Conservation (phyloP, 2,888 invertebrate species). For the Apocheima hispidaria region DNA sequence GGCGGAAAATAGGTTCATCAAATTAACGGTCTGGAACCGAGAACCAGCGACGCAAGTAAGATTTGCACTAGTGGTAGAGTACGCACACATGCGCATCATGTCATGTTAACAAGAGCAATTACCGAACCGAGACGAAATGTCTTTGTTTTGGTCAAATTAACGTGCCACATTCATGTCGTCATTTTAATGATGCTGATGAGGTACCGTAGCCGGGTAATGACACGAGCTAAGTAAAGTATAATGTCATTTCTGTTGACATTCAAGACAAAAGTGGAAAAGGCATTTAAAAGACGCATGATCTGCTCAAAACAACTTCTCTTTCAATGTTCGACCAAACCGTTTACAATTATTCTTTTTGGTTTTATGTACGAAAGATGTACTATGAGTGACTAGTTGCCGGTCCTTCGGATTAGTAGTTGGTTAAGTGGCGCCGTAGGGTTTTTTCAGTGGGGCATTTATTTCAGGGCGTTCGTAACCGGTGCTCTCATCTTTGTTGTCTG, state of each 20-base stretch:
- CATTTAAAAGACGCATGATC: slow-evolving; percentile 16
- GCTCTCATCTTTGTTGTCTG: slow-evolving; percentile 36
- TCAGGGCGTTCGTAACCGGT: slow-evolving; percentile 6
- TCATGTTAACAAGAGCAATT: slow-evolving; percentile 54
- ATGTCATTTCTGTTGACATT: slow-evolving; percentile 20
- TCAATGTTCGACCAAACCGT: too few relatives aligned
- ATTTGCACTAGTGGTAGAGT: slow-evolving; percentile 61
- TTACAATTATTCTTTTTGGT: too few relatives aligned
- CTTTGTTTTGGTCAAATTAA: slow-evolving; percentile 56
- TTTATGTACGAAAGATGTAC: neutral
- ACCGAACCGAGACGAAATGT: slow-evolving; percentile 61
- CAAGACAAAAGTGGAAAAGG: slow-evolving; percentile 12
- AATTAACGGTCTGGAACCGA: slow-evolving; percentile 75
- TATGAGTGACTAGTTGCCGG: too few relatives aligned
- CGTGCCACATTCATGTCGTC: slow-evolving; percentile 47
- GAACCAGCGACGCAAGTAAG: slow-evolving; percentile 53
- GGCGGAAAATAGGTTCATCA: slow-evolving; percentile 52
- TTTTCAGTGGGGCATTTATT: slow-evolving; percentile 5
- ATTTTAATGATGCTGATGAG: slow-evolving; percentile 46
- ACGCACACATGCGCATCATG: slow-evolving; percentile 12
- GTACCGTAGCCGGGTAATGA: slow-evolving; percentile 43
- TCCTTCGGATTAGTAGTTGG: too few relatives aligned
- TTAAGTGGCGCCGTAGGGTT: too few relatives aligned
- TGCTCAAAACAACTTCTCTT: too few relatives aligned
- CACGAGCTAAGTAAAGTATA: slow-evolving; percentile 35